These are phyloP conservation scores for Glyphotaelius pellucidus DNA, from an alignment of 2,888 invertebrate species.

Conservation along the genomic window DNA sequence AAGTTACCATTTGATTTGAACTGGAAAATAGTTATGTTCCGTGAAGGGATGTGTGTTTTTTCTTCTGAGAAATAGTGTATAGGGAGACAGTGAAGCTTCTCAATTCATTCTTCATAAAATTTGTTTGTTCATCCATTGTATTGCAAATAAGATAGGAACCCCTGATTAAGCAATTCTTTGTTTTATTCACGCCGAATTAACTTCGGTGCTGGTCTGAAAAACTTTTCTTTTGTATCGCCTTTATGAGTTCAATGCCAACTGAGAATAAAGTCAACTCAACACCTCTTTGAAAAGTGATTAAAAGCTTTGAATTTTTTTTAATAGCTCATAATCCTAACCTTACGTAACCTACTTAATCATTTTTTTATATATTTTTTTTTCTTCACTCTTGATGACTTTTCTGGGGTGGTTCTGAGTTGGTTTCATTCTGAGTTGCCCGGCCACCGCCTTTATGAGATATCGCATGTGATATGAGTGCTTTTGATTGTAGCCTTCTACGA, in stretches of 20 bases:
- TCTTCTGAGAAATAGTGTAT: background rate
- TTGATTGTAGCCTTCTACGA: conserved; percentile 26
- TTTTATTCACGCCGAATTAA: background rate
- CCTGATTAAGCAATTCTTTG: background rate
- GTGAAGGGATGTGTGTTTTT: background rate
- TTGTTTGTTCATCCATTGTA: background rate
- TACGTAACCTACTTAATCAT: too few relatives aligned
- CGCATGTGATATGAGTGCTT: conserved; percentile 26
- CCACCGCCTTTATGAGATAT: background rate
- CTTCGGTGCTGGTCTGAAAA: background rate
- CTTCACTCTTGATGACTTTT: too few relatives aligned
- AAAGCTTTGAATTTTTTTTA: too few relatives aligned
- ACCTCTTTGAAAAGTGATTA: too few relatives aligned
- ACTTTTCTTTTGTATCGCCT: background rate
- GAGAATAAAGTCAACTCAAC: too few relatives aligned
- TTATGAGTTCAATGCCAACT: too few relatives aligned
- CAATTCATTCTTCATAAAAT: background rate
- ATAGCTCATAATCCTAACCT: too few relatives aligned
- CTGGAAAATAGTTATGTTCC: background rate
- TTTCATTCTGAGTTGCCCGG: too few relatives aligned
- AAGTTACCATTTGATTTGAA: background rate
- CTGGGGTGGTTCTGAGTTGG: too few relatives aligned
- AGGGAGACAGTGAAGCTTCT: background rate
- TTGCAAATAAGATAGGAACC: background rate
- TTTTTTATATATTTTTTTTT: too few relatives aligned